These are phyloP conservation scores for Vipera latastei DNA, from an alignment of 2,797 vertebrate species.

Conservation along the genomic window DNA sequence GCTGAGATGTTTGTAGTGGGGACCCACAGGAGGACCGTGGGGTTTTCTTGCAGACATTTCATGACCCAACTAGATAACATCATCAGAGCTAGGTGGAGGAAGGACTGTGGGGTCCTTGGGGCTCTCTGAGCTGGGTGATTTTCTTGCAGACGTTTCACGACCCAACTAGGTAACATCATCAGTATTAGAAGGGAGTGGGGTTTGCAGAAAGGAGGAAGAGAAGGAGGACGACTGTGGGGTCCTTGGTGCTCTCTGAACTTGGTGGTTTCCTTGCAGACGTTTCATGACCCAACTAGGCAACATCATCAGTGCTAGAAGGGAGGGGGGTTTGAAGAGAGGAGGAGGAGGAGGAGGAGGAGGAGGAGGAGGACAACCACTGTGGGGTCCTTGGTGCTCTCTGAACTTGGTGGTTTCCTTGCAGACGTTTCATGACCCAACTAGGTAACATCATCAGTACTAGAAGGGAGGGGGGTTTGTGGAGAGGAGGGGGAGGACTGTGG, in stretches of 20 bases:
- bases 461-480: neutral
- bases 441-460: neutral
- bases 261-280: neutral
- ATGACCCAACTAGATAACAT: no score
- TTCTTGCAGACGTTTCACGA: neutral
- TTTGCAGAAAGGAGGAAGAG: no score
- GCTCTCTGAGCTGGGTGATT: neutral
- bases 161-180: neutral
- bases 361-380: no score
- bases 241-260: neutral
- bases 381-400: neutral
- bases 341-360: no score
- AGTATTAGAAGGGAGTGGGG: no score
- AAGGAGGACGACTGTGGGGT: no score
- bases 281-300: neutral
- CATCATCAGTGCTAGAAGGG: neutral
- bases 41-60: no score
- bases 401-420: neutral
- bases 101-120: neutral
- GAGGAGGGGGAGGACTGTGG: no score
- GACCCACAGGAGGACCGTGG: no score
- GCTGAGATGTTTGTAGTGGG: no score
- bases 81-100: no score
- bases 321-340: fast-evolving
- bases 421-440: neutral